Evolutionary conservation across 2,113 vertebrate species (phyloP).

Genomic region (Ellobius talpinus): DNA sequence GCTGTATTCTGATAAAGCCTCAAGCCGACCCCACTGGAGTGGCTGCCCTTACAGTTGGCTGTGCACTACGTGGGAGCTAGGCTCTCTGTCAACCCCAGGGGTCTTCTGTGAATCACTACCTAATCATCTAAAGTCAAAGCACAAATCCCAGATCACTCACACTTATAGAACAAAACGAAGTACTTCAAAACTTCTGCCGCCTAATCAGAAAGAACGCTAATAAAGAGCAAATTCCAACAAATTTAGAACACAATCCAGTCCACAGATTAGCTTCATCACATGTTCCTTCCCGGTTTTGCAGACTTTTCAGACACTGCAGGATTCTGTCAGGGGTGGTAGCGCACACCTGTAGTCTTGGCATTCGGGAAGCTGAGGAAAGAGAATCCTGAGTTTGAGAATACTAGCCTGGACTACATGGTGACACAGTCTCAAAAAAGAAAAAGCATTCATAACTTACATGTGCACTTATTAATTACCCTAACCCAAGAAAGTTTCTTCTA

Average conservation of each 20-base stretch:
- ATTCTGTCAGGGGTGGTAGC: not conserved
- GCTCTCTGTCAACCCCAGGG: not conserved
- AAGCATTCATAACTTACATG: conserved; percentile 39
- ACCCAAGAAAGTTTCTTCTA: conserved; percentile 27
- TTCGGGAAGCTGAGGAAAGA: not conserved
- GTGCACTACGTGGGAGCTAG: not conserved
- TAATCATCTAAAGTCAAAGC: not conserved
- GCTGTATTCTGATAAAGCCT: not conserved
- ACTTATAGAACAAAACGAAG: conserved; percentile 2
- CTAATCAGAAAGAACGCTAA: not conserved
- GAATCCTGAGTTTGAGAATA: not conserved
- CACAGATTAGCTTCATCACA: not conserved
- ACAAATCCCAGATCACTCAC: not conserved
- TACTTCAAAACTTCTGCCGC: not conserved
- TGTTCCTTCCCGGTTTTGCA: too few species aligned
- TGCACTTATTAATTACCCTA: conserved; percentile 58
- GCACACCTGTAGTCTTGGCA: not conserved
- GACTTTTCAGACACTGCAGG: too few species aligned
- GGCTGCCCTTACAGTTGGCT: not conserved
- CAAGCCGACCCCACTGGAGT: not conserved
- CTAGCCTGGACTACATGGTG: not conserved
- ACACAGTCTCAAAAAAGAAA: not conserved
- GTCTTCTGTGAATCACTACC: not conserved
- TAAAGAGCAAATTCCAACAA: not conserved
- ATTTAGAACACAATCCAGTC: conserved; percentile 18